Evolutionary conservation across 2,797 vertebrate species (phyloP), one percentile per base, ranked within the genome.

Genomic region (Hydrophis major): DNA sequence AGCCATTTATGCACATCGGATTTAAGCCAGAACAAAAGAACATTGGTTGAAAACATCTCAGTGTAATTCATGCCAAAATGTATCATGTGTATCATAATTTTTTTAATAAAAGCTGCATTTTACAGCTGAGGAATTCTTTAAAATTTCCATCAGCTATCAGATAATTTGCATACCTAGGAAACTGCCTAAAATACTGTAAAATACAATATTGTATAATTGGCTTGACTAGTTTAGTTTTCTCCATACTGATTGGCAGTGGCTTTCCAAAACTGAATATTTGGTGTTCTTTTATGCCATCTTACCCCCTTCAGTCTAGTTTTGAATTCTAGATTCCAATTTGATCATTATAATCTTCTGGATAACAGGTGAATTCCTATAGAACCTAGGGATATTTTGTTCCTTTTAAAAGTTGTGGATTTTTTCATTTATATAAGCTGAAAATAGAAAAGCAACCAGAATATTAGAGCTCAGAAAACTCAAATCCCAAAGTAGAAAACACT

Each of bases 381-480:
- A 63, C 86, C 63, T 50, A 89, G 32, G 69, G 7, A 47, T 83
- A 83, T 22, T 83, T 47, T 42, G 25, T 8, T 83, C 37, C 4
- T 83, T 83, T 25, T 83, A 83, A 37, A 83, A 83, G 22, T 47
- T 42, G 86, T 14, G 63, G 37, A 25, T 89, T 93, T 93, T 87
- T 92, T 60, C 42, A 14, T 74, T 32, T 87, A 69, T 57, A 50
- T 27, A 55, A 69, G 50, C 2, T 57, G 7, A 47, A 55, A 53
- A 63, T 16, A n/a, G 25, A 20, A 42, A 88, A 32, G 27, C 37
- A 18, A 92, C n/a, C 88, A 4, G n/a, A 87, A 18, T 28, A 0
- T 93, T 20, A 56, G 91, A 92, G 89, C 89, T 25, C 92, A 93
- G 90, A 63, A 83, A 94, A 94, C 61, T 93, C 95, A 96, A 94